A percentile compares a stretch with the other conserved stretches of the same genome.
These are phyloP conservation scores for Myripristis jacobus DNA, from an alignment of 2,797 vertebrate genomes.

Conservation along the genomic window DNA sequence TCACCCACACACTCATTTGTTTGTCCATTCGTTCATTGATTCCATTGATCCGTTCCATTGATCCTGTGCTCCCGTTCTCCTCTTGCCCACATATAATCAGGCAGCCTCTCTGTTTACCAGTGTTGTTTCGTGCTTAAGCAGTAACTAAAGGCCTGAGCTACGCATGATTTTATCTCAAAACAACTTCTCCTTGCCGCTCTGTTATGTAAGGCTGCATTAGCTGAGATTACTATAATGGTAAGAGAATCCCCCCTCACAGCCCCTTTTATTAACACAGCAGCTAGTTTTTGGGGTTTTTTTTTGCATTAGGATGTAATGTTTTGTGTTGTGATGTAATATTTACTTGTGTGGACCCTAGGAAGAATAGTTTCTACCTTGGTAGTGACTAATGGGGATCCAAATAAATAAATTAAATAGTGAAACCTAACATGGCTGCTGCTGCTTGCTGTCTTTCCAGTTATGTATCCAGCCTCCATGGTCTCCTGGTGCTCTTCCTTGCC, in stretches of 20 bases:
- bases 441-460: slow-evolving; percentile 27
- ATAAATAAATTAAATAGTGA: no score
- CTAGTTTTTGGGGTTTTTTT: no score
- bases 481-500: slow-evolving; percentile 29
- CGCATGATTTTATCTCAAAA: slow-evolving; percentile 18
- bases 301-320: no score
- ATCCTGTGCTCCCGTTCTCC: slow-evolving; percentile 59
- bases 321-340: no score
- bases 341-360: no score
- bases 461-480: slow-evolving; percentile 12
- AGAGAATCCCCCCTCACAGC: slow-evolving; percentile 11
- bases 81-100: slow-evolving; percentile 56
- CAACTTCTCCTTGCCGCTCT: slow-evolving; percentile 1
- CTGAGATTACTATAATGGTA: slow-evolving; percentile 31
- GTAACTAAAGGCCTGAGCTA: slow-evolving; percentile 34
- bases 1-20: slow-evolving; percentile 67
- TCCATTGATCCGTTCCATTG: slow-evolving; percentile 62
- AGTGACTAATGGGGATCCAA: no score
- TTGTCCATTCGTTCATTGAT: slow-evolving; percentile 69
- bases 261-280: slow-evolving; percentile 36
- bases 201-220: slow-evolving; percentile 17
- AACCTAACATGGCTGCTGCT: slow-evolving; percentile 41
- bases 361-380: no score
- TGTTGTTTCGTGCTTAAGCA: slow-evolving; percentile 41
- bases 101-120: slow-evolving; percentile 42